Evolutionary conservation across 2,888 invertebrate genomes (phyloP).

Genomic region (Torymus texanus): DNA sequence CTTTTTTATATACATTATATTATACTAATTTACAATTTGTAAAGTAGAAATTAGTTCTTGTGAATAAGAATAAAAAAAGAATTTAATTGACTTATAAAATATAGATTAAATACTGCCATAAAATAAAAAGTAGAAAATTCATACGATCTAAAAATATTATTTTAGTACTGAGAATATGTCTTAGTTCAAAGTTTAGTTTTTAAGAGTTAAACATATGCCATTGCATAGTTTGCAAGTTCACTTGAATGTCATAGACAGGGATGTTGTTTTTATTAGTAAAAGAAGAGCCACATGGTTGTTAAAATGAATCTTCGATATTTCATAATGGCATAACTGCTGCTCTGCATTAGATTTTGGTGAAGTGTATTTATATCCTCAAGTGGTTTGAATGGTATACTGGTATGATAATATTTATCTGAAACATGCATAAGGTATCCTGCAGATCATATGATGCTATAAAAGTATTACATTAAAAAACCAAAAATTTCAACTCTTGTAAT

Average conservation of each 20-base stretch:
- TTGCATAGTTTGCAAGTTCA: constrained; percentile 18
- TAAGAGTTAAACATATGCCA: constrained; percentile 17
- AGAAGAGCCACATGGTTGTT: constrained; percentile 16
- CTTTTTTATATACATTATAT: no score
- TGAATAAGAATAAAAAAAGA: no score
- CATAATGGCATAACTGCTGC: constrained; percentile 40
- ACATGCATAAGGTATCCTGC: constrained; percentile 38
- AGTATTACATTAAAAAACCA: constrained; percentile 17
- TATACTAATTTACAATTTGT: no score
- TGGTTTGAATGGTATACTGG: constrained; percentile 62
- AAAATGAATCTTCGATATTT: constrained; percentile 43
- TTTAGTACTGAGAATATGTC: not conserved
- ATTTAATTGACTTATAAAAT: no score
- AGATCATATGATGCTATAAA: constrained; percentile 11
- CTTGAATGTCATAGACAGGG: constrained; percentile 8
- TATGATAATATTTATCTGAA: constrained; percentile 66
- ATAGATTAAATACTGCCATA: no score
- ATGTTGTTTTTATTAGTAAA: constrained; percentile 20
- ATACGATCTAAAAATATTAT: no score
- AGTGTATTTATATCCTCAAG: constrained; percentile 67
- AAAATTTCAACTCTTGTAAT: constrained; percentile 14
- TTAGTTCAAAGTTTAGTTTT: constrained; percentile 33
- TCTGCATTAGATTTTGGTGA: constrained; percentile 54
- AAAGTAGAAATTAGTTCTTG: no score
- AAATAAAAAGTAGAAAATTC: no score